A percentile compares a stretch with the other conserved stretches of the same genome.
These are phyloP conservation scores for Acleris laterana DNA, from an alignment of 2,888 invertebrate species.

Conservation along the genomic window DNA sequence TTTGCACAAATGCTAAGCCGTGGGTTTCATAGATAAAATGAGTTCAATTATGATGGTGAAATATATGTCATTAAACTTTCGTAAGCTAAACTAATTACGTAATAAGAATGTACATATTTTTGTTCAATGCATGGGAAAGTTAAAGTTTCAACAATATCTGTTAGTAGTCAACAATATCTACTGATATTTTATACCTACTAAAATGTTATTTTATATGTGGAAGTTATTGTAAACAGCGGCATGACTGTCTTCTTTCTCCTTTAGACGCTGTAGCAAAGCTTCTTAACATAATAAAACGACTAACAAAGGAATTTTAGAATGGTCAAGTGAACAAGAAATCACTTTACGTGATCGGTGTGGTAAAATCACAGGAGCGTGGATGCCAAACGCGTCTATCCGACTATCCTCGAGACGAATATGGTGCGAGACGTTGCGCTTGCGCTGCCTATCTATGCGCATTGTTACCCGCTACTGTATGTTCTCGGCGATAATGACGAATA, in stretches of 20 bases:
- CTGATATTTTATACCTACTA: too few relatives aligned
- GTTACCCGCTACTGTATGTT: constrained; percentile 31
- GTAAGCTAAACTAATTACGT: constrained; percentile 7
- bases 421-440: constrained; percentile 53
- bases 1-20: constrained; percentile 28
- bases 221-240: constrained; percentile 7
- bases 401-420: constrained; percentile 53
- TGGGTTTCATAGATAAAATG: constrained; percentile 26
- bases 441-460: constrained; percentile 42
- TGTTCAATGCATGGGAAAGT: too few relatives aligned
- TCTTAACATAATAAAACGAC: constrained; percentile 46
- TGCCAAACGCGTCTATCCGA: constrained; percentile 55
- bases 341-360: constrained; percentile 62
- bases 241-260: constrained; percentile 4
- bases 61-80: constrained; percentile 21
- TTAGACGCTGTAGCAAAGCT: constrained; percentile 9
- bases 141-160: too few relatives aligned
- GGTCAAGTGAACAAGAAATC: constrained; percentile 57
- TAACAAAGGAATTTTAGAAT: constrained; percentile 63
- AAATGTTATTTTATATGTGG: not conserved
- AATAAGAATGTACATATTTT: not conserved
- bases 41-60: constrained; percentile 26
- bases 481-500: constrained; percentile 37
- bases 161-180: too few relatives aligned
- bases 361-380: constrained; percentile 54